Base-by-base conservation (phyloP, 37 sponge, comb jelly and placozoan species). In the Petrosia ficiformis region DNA sequence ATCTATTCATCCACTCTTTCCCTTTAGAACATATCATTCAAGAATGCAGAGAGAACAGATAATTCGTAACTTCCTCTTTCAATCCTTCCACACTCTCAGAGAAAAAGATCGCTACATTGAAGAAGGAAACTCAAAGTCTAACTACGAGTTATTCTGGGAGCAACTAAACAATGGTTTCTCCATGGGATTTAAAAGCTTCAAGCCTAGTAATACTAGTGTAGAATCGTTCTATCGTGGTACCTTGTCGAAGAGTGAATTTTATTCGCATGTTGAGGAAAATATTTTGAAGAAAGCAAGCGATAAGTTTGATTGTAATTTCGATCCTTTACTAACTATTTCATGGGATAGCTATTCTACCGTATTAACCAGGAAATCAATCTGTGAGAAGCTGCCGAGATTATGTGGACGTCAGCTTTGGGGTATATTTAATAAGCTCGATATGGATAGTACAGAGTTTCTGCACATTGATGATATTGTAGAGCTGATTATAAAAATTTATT, bases 361-460 rank as follows among this genome's bases (percentile, higher is more conserved):
- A 59, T 36, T 39, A 30, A 54, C 21, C 4, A 39, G 44, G 4
- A 71, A 39, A 3, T 3, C 24, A 5, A 3, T 41, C 43, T 71
- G 72, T 24, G 19, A 5, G 24, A 71, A 14, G 3, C 3, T 71
- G 3, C 48, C 41, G 48, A 39, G 28, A 16, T 28, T 40, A 4
- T 5, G 19, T 31, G 52, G 48, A 24, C 72, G 76, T 11, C 76
- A 68, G 39, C 79, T 86, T 1, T 86, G 86, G 86, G 80, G 73
- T 41, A 74, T 86, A 39, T 86, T 86, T 54, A 42, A 73, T 34
- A 59, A 35, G 21, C 64, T 86, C 70, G 86, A 86, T 39, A 38
- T 25, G 71, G 80, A 69, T 70, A 33, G 77, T 8, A 29, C 71
- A 38, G 16, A 32, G 22, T n/a, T 28, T 34, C 56, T 86, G 25